These are phyloP conservation scores for Cepphus grylle DNA, from an alignment of 2,113 vertebrate species.

Conservation along the genomic window DNA sequence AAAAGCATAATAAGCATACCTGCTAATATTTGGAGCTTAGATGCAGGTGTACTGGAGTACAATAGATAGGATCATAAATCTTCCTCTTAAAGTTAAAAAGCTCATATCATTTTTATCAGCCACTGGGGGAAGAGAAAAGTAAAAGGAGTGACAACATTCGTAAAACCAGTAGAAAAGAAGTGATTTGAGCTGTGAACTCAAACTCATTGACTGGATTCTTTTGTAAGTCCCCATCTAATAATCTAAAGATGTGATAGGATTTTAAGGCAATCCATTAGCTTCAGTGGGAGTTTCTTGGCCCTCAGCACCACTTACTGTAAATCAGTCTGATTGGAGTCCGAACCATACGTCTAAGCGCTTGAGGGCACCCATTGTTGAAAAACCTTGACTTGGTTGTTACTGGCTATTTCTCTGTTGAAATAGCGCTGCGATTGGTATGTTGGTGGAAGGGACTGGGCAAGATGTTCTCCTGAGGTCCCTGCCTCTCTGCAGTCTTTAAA, in stretches of 20 bases:
- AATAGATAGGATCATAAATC: not conserved
- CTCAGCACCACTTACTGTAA: not conserved
- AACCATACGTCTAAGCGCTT: not conserved
- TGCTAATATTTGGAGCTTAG: not conserved
- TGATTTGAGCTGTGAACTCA: not conserved
- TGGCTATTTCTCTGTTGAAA: not conserved
- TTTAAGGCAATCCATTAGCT: not conserved
- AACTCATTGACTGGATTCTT: not conserved
- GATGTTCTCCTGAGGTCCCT: conserved; percentile 1
- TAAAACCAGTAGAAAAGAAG: not conserved
- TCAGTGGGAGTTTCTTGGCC: not conserved
- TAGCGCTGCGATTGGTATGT: not conserved
- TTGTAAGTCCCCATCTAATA: not conserved
- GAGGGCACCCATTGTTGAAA: not conserved
- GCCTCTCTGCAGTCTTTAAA: conserved; percentile 5
- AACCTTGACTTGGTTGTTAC: not conserved
- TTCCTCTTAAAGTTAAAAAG: no score
- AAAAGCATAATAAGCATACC: not conserved
- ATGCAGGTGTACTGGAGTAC: not conserved
- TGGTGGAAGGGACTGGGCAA: not conserved
- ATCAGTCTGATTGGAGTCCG: not conserved
- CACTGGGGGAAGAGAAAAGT: not conserved
- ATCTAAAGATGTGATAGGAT: not conserved
- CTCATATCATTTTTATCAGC: no score
- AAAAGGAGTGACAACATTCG: not conserved